Evolutionary conservation across 37 sponge, comb jelly and placozoan genomes (phyloP).

Genomic region (Geodia barretti): DNA sequence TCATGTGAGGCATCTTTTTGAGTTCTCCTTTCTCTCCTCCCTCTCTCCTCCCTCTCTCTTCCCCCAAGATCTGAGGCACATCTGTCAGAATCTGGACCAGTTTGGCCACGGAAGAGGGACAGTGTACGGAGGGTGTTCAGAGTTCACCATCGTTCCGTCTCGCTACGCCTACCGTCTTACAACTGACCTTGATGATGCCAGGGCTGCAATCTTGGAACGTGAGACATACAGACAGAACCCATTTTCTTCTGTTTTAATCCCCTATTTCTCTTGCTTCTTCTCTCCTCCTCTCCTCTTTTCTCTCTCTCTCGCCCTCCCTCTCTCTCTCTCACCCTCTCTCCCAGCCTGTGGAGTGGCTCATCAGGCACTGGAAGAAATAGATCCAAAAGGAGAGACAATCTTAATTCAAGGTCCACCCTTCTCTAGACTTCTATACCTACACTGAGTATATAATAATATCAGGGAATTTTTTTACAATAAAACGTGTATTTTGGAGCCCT

Average conservation of each 20-base stretch:
- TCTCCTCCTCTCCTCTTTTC: neutral
- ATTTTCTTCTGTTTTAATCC: neutral
- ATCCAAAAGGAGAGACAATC: slow-evolving; percentile 72
- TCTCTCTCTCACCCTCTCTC: neutral
- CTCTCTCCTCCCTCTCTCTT: neutral
- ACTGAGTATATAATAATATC: too few species aligned
- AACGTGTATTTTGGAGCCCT: too few species aligned
- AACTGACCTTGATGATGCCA: slow-evolving; percentile 63
- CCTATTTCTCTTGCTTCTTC: neutral
- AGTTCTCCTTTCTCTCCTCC: neutral
- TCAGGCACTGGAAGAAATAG: slow-evolving; percentile 82
- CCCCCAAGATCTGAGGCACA: slow-evolving; percentile 81
- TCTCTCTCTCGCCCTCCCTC: neutral
- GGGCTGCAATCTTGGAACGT: slow-evolving; percentile 88
- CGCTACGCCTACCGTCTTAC: slow-evolving; percentile 81
- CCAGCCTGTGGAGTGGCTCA: slow-evolving; percentile 93
- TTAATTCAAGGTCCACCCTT: slow-evolving; percentile 68
- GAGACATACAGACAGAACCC: slow-evolving; percentile 10
- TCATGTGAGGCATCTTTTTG: neutral
- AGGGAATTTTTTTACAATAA: too few species aligned
- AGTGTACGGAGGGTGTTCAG: slow-evolving; percentile 88
- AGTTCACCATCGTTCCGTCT: slow-evolving; percentile 83
- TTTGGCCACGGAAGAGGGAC: slow-evolving; percentile 94
- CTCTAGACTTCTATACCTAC: too few species aligned
- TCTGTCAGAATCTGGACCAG: slow-evolving; percentile 88